phyloP scores from a whole-genome alignment of 2,113 vertebrate species.

The Arenaria interpres region DNA sequence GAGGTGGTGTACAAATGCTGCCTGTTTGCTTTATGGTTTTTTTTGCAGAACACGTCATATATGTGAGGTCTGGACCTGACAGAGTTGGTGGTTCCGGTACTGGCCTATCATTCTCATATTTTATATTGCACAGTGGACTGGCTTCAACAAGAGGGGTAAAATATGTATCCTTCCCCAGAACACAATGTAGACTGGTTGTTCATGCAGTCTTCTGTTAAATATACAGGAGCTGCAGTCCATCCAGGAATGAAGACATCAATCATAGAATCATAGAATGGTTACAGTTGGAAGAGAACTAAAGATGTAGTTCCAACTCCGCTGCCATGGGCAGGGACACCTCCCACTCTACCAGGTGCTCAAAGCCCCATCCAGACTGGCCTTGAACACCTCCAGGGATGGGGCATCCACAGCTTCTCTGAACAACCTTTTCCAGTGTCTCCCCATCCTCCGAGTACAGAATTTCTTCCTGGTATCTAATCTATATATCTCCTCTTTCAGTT shows the following conservation, averaged over 20 bases:
- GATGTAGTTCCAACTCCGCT: too few species aligned
- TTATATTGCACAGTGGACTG: not conserved
- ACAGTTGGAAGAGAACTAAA: not conserved
- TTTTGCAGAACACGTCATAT: not conserved
- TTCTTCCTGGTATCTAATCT: not conserved
- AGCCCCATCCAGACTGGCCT: not conserved
- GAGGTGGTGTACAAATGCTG: fast-evolving
- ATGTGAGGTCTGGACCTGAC: not conserved
- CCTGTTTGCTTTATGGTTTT: not conserved
- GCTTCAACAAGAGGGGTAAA: not conserved
- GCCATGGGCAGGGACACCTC: not conserved
- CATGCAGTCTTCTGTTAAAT: not conserved
- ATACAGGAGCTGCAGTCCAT: not conserved
- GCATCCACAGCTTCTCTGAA: not conserved
- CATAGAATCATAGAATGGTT: not conserved
- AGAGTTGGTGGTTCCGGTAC: not conserved
- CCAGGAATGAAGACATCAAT: not conserved
- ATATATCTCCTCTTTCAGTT: not conserved
- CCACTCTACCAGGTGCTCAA: not conserved
- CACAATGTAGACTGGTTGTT: not conserved
- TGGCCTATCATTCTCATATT: not conserved
- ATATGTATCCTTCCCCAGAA: not conserved
- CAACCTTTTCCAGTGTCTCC: not conserved
- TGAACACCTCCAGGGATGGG: not conserved
- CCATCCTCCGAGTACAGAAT: not conserved